Base-by-base conservation (phyloP, 2,888 invertebrate species). In the Eupelmus urozonus region DNA sequence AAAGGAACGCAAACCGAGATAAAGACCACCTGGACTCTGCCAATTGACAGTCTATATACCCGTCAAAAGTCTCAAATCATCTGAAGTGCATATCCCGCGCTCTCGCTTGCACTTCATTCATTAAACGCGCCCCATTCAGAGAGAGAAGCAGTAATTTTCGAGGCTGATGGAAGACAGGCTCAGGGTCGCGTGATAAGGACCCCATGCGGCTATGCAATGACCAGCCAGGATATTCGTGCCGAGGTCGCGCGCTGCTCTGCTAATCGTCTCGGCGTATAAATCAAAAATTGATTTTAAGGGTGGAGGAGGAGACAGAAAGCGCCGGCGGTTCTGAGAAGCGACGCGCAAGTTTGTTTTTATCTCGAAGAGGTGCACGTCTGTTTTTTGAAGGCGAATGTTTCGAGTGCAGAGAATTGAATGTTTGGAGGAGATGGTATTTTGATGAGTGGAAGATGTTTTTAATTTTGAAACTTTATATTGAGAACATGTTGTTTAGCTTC, bases 281-380 rank as follows among this genome's bases (percentile, higher is more conserved):
- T 65, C 42, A 70, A 73, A 72, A 40, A 73, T 42, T 11, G 11
- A 57, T 40, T 57, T 65, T 42, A 57, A 65, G 65, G 73, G 73
- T 63, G 29, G 55, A 34, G 40, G 27, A 2, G n/a, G 16, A 34
- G 29, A 49, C 29, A 45, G 45, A 27, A 20, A n/a, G 5, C 20
- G 23, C 1, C 13, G 42, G 2, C 18, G 2, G 55, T 72, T 72
- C 55, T 11, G 0, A 29, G 55, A 63, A 63, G n/a, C n/a, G 11
- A 29, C 34, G 11, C n/a, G n/a, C n/a, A n/a, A n/a, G n/a, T n/a
- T n/a, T n/a, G n/a, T 16, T 45, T 29, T 49, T 45, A 25, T 63
- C 25, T 63, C 18, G 20, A 9, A 1, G 23, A 62, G 20, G 18
- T n/a, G 49, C 49, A 49, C 16, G 16, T 13, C 34, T 34, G 3